Base-by-base conservation (phyloP, 2,888 invertebrate species). In the Synergus japonicus region DNA sequence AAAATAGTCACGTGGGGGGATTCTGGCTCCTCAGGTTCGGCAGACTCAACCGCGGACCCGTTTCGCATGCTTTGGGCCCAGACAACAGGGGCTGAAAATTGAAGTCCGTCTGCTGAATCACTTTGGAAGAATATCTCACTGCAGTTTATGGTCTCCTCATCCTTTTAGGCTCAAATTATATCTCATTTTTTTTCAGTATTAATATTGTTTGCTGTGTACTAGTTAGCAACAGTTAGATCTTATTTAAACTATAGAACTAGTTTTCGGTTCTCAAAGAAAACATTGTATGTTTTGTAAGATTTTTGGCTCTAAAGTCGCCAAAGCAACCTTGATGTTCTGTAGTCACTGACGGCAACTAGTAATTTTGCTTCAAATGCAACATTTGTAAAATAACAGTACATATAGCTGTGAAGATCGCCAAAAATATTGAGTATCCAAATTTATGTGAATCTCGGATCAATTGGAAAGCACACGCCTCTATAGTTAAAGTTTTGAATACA, bases 11-110 rank as follows among this genome's bases (percentile, higher is more conserved):
- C 49, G 69, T 37, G 49, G 49, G 46, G 46, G 22, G 49, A 49
- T 69, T 46, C 49, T 69, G 69, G 46, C 29, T 69, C 29, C 49
- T 49, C 49, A 69, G 49, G 69, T 49, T 69, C 49, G 69, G 29
- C 69, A 12, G 46, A 67, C 29, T 67, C 22, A 46, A 67, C 46
- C 43, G 29, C 46, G 18, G 67, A 46, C 67, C 44, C 8, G 66
- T 41, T 43, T 43, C 13, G 22, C 12, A 41, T 69, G 22, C 29
- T 69, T 10, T 69, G 49, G 69, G 69, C 69, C 69, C 44, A 46
- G 49, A 46, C 22, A 49, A 18, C n/a, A 65, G 69, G 69, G 22
- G 13, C 44, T 44, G 22, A 15, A 69, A 69, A 13, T 37, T 37
- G 37, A 37, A 37, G 37, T 37, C 46, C 29, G 49, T 46, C 46